Evolutionary conservation across 2,888 invertebrate species (phyloP).

Genomic region (Omphaloscelis lunosa): DNA sequence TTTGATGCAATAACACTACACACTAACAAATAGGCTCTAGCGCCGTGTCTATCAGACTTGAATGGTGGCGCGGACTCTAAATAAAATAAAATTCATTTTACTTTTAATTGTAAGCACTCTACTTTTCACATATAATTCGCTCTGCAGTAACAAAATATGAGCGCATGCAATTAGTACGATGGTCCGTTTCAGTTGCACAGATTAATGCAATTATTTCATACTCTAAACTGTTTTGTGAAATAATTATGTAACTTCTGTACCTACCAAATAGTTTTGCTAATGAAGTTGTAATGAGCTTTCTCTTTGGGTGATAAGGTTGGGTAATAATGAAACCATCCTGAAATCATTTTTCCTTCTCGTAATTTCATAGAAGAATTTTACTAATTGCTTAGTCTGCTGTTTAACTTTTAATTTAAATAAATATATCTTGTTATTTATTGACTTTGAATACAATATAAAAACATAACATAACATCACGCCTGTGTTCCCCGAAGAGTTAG

Average conservation of each 20-base stretch:
- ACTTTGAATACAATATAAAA: background rate
- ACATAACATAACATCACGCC: background rate
- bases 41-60: no score
- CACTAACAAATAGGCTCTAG: no score
- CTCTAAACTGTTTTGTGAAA: constrained; percentile 3
- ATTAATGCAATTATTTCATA: constrained; percentile 24
- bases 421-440: constrained; percentile 11
- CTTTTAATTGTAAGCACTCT: constrained; percentile 19
- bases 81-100: background rate
- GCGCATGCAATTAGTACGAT: constrained; percentile 38
- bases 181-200: constrained; percentile 11
- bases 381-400: constrained; percentile 12
- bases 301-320: background rate
- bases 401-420: constrained; percentile 33
- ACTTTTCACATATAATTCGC: constrained; percentile 28
- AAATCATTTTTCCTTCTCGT: background rate
- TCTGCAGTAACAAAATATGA: constrained; percentile 16
- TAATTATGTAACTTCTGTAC: constrained; percentile 10
- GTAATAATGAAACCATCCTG: background rate
- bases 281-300: constrained; percentile 13
- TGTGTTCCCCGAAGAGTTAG: background rate
- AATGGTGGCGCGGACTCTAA: no score
- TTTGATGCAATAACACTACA: no score
- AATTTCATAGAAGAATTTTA: background rate
- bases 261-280: constrained; percentile 13